Evolutionary conservation across 2,797 vertebrate genomes (phyloP), one percentile per base, ranked within the genome.

Genomic region (Gymnodraco acuticeps): DNA sequence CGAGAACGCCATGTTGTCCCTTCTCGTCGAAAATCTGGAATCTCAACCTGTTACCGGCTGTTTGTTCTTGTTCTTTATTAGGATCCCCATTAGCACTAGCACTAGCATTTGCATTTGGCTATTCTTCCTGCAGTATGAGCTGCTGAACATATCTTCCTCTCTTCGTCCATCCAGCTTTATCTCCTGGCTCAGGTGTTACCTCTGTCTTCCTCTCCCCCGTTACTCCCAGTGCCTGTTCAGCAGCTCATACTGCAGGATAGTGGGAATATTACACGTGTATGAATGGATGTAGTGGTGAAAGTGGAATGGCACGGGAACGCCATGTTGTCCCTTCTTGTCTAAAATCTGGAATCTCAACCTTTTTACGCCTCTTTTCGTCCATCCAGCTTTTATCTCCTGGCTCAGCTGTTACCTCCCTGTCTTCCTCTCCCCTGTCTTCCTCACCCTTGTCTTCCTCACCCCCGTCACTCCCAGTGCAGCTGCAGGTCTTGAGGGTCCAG

Each of bases 401-500:
- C 70, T 73, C 56, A 20, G 41, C 51, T 20, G 42, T 55, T 45
- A 11, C 51, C 59, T 0, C n/a, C 23, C 23, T 27, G 23, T 27
- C 23, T 27, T 27, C 23, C 23, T 27, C 23, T 27, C 23, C 23
- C 23, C 23, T 20, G 20, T 20, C 20, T 20, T 20, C 20, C 20
- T 20, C 20, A 20, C 20, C 20, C 20, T 20, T 27, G 23, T 27
- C 23, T 27, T 27, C 23, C 23, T 27, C 23, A 3, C 23, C 20
- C 50, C 71, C 6, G 0, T 90, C 81, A 90, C 47, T 99, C 98
- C 97, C 98, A 99, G 76, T 97, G 97, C 88, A 98, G 86, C 64
- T 98, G 98, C 61, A 99, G 95, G 90, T 99, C 97, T 1, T 97
- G 97, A 0, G 96, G 75, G 72, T 99, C 98, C 82, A 99, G 93